Base-by-base conservation (phyloP, 2,888 invertebrate species). In the Nebria salina region DNA sequence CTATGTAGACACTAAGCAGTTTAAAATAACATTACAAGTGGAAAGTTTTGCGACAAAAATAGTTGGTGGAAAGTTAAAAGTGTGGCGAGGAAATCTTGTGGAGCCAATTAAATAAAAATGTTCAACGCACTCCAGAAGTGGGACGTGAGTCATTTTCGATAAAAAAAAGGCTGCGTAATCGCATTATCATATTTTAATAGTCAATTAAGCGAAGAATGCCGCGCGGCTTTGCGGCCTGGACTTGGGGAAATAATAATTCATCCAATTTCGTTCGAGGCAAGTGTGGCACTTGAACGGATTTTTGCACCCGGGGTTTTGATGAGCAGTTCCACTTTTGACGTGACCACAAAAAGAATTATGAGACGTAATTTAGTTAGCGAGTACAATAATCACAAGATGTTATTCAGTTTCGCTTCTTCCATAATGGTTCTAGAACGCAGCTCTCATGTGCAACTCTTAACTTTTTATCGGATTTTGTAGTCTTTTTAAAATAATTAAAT, bases 161-260 rank as follows among this genome's bases (percentile, higher is more conserved):
- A 74, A 78, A 78, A 74, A 78, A 78, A 78, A 78, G 72, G 34
- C 54, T 72, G 34, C 65, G 64, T 77, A 78, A 78, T 78, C 78
- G 65, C 78, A 78, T 78, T 78, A 78, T 78, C 78, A 78, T 78
- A 78, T 78, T 78, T 78, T 78, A 78, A 78, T 78, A 78, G 78
- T 78, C 78, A 78, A 78, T 78, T 78, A 78, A 74, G 43, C 74
- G 72, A 3, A 8, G 68, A 68, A 26, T 26, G 7, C 26, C 68
- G 54, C 54, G 54, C 54, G 54, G 54, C 54, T 34, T 34, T 34
- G 34, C 34, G 34, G 34, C 34, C 5, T 34, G 34, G 34, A 54
- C 54, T 3, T 2, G 8, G 54, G 13, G 13, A 54, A 54, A 54
- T 54, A 54, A 54, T 54, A 54, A 54, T 54, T 54, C 54, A 54